Base-by-base conservation (phyloP, 2,888 invertebrate species). In the Tubulanus polymorphus region DNA sequence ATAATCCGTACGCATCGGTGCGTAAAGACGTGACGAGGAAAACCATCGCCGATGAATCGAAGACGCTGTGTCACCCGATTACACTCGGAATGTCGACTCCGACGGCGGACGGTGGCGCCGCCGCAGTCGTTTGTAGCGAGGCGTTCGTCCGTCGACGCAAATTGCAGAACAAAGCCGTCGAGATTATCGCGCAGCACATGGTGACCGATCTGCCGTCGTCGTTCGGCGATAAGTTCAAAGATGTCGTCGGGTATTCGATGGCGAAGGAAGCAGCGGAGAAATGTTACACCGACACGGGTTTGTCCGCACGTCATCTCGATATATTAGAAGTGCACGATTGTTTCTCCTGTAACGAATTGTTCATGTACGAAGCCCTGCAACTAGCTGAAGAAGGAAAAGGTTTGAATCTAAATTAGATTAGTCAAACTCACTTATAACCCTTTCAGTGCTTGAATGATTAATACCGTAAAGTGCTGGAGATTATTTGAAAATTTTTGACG, bases 31-130 rank as follows among this genome's bases (percentile, higher is more conserved):
- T 68, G n/a, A 51, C 63, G 8, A 51, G 51, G 37, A 57, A 65
- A 28, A 64, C 60, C 23, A 68, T 71, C 18, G 61, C 56, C 26
- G 49, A 55, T 26, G 20, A 18, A 8, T 58, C 57, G 26, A 70
- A 68, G 46, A 32, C 64, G 6, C 63, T 67, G 63, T 71, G 69
- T 62, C 60, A 65, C 15, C 74, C 75, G 25, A 73, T 75, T 51
- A 71, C 72, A n/a, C 64, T 68, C 48, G 67, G 69, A 59, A 71
- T 72, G 72, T 66, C 69, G 1, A 69, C 72, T 8, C 63, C 28
- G 23, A 53, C 59, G 12, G 62, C 59, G 20, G 63, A 57, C 20
- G 60, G 57, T 20, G 63, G 63, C 12, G 61, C 62, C 18, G 55
- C 56, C 8, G 62, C 56, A 26, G 30, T 62, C 23, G 54, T 62